Evolutionary conservation across 2,113 vertebrate species (phyloP), one percentile per base, ranked within the genome.

Genomic region (Thomomys bottae): DNA sequence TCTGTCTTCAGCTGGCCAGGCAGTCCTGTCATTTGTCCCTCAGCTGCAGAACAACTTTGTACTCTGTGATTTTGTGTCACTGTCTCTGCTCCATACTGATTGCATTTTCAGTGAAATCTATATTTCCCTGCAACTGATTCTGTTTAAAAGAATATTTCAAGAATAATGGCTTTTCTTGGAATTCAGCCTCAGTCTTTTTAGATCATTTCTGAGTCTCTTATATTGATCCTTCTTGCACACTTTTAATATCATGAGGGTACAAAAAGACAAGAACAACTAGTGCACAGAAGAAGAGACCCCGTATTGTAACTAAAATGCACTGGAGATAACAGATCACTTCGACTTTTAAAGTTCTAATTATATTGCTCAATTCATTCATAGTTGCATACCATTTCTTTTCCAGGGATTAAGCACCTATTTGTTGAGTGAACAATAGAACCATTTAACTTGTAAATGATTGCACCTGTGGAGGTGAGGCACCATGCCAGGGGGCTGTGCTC

Each of bases 1-100:
- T 89, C 96, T 94, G 92, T 94, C 93, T 96, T 97, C 89, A 95
- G 92, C 93, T 96, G 95, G 95, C 96, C 95, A 94, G 96, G 96
- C 93, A 96, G 95, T 95, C 86, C 71, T 96, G 95, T 96, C 97
- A 95, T 95, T 96, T 96, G 89, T 95, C 96, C 96, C 91, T 64
- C 71, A 96, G 93, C 94, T 96, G 95, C 71, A 92, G 54, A 72
- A 88, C 45, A 66, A 59, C 59, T 94, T 94, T 36, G 32, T 89
- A 93, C 91, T 94, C 93, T 94, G 90, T 94, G 95, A 94, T 94
- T 97, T 93, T 82, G 91, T 94, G 91, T 96, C 94, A 88, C 88
- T 76, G 89, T 94, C 81, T 91, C 92, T 94, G 83, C 75, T 94
- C 96, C 78, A 81, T 18, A 92, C 87, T 34, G 94, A 96, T 86